Conservation (phyloP, 1,140 invertebrate species). For the Paraescarpia echinospica region DNA sequence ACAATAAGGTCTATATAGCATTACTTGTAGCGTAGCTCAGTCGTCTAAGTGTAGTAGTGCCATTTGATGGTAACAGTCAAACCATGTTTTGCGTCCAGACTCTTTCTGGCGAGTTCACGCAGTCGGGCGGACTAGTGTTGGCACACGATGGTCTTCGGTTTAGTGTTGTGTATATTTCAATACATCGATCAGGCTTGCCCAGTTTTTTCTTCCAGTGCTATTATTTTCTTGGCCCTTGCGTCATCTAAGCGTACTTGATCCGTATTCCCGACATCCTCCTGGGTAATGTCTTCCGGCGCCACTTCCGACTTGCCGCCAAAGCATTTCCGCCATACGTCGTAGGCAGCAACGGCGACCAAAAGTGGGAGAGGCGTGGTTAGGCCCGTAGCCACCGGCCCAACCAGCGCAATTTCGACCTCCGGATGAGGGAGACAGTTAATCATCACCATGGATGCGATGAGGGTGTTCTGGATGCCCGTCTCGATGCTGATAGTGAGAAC, state of each 20-base stretch:
- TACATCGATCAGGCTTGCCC: too few species aligned
- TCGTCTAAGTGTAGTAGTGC: too few species aligned
- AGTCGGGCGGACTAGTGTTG: too few species aligned
- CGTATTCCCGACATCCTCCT: neutral
- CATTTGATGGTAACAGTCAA: too few species aligned
- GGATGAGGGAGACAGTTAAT: conserved; percentile 57
- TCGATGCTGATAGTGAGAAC: conserved; percentile 62
- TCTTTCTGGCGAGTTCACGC: too few species aligned
- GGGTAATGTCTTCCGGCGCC: neutral
- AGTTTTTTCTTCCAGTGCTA: too few species aligned
- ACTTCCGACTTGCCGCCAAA: neutral
- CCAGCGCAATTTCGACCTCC: conserved; percentile 56
- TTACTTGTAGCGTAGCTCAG: too few species aligned
- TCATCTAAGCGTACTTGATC: neutral
- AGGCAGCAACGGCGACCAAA: conserved; percentile 47
- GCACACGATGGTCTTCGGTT: too few species aligned
- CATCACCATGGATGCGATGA: conserved; percentile 58
- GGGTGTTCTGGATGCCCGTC: conserved; percentile 62
- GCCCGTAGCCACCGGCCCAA: conserved; percentile 66
- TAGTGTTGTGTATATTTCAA: too few species aligned
- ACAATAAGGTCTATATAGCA: too few species aligned
- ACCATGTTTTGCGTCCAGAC: too few species aligned
- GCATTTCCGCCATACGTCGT: conserved; percentile 19
- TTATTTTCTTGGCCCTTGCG: neutral
- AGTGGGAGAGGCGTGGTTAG: conserved; percentile 92